These are phyloP conservation scores for Trachops cirrhosus DNA, from an alignment of 2,797 vertebrate genomes.

Conservation along the genomic window DNA sequence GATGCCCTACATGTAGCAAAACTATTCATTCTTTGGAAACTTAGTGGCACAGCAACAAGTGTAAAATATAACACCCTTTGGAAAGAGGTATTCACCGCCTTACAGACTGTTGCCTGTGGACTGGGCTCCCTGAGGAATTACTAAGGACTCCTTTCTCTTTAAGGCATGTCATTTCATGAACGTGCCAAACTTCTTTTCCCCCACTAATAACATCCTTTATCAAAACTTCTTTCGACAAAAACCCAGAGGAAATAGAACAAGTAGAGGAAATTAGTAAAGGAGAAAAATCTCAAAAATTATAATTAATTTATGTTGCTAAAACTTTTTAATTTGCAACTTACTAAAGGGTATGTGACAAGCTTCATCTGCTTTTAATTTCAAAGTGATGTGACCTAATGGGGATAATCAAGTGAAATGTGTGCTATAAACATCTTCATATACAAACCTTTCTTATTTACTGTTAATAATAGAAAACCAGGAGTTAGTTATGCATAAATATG, in stretches of 20 bases:
- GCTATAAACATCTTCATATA: neutral
- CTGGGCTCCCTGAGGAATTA: neutral
- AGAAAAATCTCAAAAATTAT: neutral
- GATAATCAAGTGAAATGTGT: neutral
- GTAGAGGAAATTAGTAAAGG: neutral
- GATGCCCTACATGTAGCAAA: neutral
- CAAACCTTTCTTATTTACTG: neutral
- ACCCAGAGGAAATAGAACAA: conserved; percentile 22
- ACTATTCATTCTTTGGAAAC: neutral
- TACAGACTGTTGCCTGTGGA: neutral
- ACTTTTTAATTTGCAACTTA: conserved; percentile 7
- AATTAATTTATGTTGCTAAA: neutral
- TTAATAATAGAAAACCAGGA: conserved; percentile 20
- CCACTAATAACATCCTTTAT: conserved; percentile 17
- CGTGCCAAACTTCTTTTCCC: neutral
- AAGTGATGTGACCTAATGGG: neutral
- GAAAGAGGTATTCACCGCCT: neutral
- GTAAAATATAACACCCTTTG: neutral
- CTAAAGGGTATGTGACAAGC: neutral
- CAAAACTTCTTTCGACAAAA: conserved; percentile 23
- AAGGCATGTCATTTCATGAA: neutral
- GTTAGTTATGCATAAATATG: neutral
- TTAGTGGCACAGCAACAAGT: neutral
- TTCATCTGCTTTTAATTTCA: conserved; percentile 18
- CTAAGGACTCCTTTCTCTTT: neutral